Evolutionary conservation across 2,888 invertebrate species (phyloP), one percentile per base, ranked within the genome.

Genomic region (Cataglyphis livida): DNA sequence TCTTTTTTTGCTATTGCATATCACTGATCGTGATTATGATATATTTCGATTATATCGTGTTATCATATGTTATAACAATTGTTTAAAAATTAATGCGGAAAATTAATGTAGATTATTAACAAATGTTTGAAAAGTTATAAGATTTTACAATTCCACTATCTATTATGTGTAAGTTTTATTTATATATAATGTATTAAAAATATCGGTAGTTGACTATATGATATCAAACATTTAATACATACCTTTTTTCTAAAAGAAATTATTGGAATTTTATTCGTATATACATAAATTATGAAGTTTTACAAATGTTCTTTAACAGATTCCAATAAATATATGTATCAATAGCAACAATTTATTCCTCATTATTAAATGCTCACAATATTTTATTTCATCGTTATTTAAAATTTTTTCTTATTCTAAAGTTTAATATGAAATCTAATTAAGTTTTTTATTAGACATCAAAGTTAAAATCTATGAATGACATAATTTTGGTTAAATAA

Each of bases 1-100:
- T 25, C 25, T 38, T n/a, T 54, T 54, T 68, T 84, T 83, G 79
- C 81, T 44, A 28, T 82, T 66, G 85, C 90, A 89, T 89, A 89
- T 89, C 90, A 87, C 79, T 73, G 25, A 79, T 12, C 57, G 70
- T 70, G 65, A 65, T 73, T 64, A 64, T 3, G 5, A 57, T 35
- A 54, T 64, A 28, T 51, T 68, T 38, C 65, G 12, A 65, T 48
- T 51, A 41, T 32, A 25, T 64, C 64, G 25, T 21, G 57, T 68
- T 68, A 48, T 76, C 6, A 25, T 59, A 32, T 44, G 18, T 59
- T 44, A 21, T 75, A 57, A 61, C 5, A 51, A 59, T 71, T 18
- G 59, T 59, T 70, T 15, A 21, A 70, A 54, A 28, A 38, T 54
- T 35, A 28, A 41, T 15, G 21, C 38, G 38, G 12, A 38, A 38